Conservation (phyloP, 2,888 invertebrate species). For the Lasioglossum oenotherae region DNA sequence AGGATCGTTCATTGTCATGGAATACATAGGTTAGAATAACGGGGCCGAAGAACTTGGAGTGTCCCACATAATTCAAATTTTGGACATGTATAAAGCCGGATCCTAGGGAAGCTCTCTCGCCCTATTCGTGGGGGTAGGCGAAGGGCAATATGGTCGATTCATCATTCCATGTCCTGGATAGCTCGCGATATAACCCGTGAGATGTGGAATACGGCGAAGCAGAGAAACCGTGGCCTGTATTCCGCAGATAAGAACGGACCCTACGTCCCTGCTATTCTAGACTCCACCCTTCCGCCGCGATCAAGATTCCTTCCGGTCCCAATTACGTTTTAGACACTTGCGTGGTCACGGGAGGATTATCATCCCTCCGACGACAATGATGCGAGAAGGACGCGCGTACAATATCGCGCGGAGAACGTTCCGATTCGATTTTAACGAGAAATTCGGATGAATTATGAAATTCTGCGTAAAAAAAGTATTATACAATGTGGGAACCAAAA, state of each 20-base stretch:
- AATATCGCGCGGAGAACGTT: background rate
- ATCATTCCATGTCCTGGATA: conserved; percentile 77
- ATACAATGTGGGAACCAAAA: too few species aligned
- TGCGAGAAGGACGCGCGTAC: conserved; percentile 10
- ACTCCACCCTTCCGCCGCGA: conserved; percentile 53
- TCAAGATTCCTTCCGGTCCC: conserved; percentile 56
- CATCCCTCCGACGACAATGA: conserved; percentile 6
- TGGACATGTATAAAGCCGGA: background rate
- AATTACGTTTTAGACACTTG: conserved; percentile 59
- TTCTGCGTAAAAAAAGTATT: too few species aligned
- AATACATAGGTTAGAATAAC: background rate
- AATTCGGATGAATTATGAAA: background rate
- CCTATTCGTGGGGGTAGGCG: conserved; percentile 69
- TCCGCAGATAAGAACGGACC: conserved; percentile 82
- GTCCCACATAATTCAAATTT: conserved; percentile 13
- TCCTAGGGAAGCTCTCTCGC: conserved; percentile 38
- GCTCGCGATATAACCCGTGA: conserved; percentile 62
- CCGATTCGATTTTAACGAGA: background rate
- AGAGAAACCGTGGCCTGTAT: conserved; percentile 76
- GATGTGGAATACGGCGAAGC: conserved; percentile 69
- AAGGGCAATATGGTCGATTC: conserved; percentile 81
- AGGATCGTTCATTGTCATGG: background rate
- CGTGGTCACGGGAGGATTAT: conserved; percentile 59
- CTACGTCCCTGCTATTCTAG: conserved; percentile 70
- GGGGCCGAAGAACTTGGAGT: background rate